A percentile compares a stretch with the other conserved stretches of the same genome.
phyloP scores from a whole-genome alignment of 2,797 vertebrate genomes.

The Lacerta viridis region DNA sequence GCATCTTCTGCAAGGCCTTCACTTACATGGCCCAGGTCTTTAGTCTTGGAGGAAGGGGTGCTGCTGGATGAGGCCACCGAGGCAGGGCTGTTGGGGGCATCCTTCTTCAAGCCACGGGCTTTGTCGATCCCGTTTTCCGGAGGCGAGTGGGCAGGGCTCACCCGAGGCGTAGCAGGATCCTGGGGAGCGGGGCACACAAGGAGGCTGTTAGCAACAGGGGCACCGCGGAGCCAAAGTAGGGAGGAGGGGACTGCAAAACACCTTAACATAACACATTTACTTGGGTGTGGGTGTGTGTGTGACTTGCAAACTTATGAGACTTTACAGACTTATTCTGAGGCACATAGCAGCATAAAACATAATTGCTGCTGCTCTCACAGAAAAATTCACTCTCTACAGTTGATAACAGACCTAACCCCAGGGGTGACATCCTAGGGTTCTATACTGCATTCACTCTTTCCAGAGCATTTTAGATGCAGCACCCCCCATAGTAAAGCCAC shows the following conservation, averaged over 20 bases:
- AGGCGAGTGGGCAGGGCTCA: constrained; percentile 93
- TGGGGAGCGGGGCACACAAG: constrained; percentile 53
- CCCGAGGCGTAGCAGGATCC: constrained; percentile 93
- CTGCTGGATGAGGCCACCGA: constrained; percentile 97
- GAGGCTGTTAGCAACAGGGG: not conserved
- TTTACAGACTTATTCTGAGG: too few species aligned
- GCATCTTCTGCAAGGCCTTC: not conserved
- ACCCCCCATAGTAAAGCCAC: too few species aligned
- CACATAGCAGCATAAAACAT: too few species aligned
- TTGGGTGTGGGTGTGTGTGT: too few species aligned
- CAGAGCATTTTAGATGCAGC: too few species aligned
- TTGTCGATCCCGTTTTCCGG: constrained; percentile 96
- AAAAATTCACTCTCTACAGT: too few species aligned
- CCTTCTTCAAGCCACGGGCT: constrained; percentile 90
- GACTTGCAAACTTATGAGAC: too few species aligned
- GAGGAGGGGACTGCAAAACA: not conserved
- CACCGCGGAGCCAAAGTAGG: not conserved
- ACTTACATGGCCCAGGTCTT: constrained; percentile 93
- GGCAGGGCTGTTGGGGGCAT: constrained; percentile 94
- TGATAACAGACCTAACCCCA: too few species aligned
- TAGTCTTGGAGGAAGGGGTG: constrained; percentile 96
- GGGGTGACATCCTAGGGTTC: too few species aligned
- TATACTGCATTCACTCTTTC: too few species aligned
- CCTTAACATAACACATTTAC: not conserved
- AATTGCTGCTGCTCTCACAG: too few species aligned